Evolutionary conservation across 2,797 vertebrate species (phyloP).

Genomic region (Sternarchorhynchus goeldii): DNA sequence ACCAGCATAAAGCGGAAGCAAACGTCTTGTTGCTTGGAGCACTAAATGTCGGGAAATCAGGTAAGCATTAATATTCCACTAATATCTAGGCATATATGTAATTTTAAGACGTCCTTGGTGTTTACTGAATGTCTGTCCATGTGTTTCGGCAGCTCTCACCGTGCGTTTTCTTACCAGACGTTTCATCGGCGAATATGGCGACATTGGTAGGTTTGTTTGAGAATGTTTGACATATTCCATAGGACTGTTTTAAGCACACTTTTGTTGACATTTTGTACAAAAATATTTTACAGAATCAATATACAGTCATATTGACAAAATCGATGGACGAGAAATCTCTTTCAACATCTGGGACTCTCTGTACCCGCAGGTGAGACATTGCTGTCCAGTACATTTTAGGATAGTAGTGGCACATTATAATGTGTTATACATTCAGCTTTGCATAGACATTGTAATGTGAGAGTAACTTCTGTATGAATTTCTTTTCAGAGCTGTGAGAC

Average conservation of each 20-base stretch:
- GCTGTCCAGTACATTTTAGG: not conserved
- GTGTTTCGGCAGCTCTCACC: constrained; percentile 63
- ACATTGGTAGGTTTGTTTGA: constrained; percentile 65
- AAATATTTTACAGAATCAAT: constrained; percentile 63
- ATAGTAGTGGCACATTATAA: not conserved
- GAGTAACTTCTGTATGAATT: not conserved
- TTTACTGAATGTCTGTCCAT: not conserved
- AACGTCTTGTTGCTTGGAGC: constrained; percentile 74
- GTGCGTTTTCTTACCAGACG: constrained; percentile 71
- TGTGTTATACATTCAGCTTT: not conserved
- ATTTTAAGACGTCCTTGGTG: not conserved
- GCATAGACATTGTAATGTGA: not conserved
- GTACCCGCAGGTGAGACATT: constrained; percentile 64
- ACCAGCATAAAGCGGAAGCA: constrained; percentile 67
- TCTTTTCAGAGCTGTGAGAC: constrained; percentile 55
- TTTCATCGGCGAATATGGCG: constrained; percentile 74
- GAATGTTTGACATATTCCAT: not conserved
- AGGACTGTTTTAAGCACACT: not conserved
- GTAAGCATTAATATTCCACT: constrained; percentile 51
- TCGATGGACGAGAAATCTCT: constrained; percentile 65
- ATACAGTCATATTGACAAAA: constrained; percentile 69
- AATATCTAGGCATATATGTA: no score
- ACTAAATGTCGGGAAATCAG: constrained; percentile 72
- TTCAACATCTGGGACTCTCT: constrained; percentile 74
- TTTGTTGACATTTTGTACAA: no score